Percentiles rank a stretch among this genome's conserved stretches.
Evolutionary conservation across 1,140 invertebrate genomes (phyloP).

Genomic region (Megalopta genalis): DNA sequence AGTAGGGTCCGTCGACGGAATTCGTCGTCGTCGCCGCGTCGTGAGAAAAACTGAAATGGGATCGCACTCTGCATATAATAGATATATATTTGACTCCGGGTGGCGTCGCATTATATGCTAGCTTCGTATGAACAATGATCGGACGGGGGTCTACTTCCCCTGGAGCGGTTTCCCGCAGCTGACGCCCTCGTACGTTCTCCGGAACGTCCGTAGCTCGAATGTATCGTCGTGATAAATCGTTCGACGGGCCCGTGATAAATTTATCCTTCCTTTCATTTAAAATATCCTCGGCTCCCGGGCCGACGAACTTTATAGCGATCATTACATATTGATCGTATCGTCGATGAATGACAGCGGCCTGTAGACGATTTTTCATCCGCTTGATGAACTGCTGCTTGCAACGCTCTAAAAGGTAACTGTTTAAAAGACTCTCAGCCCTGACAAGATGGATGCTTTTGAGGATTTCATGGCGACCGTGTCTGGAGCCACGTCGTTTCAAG

Average conservation of each 20-base stretch:
- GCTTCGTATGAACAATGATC: conserved; percentile 59
- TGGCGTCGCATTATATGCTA: conserved; percentile 28
- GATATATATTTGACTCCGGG: conserved; percentile 30
- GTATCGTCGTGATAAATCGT: conserved; percentile 62
- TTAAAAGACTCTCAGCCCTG: too few relatives aligned
- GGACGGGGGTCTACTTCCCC: conserved; percentile 53
- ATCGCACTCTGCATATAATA: conserved; percentile 36
- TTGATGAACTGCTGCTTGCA: neutral
- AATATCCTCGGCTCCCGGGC: conserved; percentile 14
- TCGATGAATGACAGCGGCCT: neutral
- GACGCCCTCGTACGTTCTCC: conserved; percentile 56
- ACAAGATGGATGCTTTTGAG: too few relatives aligned
- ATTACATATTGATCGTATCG: conserved; percentile 35
- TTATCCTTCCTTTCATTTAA: conserved; percentile 53
- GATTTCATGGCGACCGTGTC: too few relatives aligned
- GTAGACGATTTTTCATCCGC: neutral
- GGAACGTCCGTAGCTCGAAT: conserved; percentile 49
- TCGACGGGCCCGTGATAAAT: conserved; percentile 56
- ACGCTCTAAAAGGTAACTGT: neutral
- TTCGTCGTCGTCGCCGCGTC: neutral
- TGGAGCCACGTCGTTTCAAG: neutral
- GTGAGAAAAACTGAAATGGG: conserved; percentile 18
- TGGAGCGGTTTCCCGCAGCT: conserved; percentile 58
- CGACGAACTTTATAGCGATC: conserved; percentile 39
- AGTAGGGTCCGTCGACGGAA: neutral